phyloP scores from a whole-genome alignment of 1,140 invertebrate genomes.

The Drosophila kepulauana region DNA sequence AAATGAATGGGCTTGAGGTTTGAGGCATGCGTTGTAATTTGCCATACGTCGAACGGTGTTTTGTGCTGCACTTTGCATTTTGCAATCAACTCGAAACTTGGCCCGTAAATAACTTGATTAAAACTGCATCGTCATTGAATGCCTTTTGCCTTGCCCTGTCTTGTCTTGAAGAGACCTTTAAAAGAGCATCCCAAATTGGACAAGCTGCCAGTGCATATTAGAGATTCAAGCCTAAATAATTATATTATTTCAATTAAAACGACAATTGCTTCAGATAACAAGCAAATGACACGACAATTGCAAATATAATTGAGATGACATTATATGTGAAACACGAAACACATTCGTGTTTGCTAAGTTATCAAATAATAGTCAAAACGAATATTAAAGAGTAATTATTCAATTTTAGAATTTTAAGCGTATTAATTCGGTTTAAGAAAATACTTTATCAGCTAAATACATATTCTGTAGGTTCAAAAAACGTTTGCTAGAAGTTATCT shows the following conservation, averaged over 20 bases:
- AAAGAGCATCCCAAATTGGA: neutral
- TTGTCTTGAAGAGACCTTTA: neutral
- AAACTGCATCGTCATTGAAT: constrained; percentile 5
- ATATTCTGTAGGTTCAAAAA: too few species aligned
- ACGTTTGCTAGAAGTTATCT: too few species aligned
- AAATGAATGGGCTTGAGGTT: too few species aligned
- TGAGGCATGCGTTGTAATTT: neutral
- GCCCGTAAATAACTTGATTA: constrained; percentile 45
- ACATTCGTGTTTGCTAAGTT: too few species aligned
- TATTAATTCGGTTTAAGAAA: too few species aligned
- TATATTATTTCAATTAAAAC: constrained; percentile 7
- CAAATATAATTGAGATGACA: neutral
- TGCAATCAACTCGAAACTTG: constrained; percentile 21
- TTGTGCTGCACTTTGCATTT: constrained; percentile 32
- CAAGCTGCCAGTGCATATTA: neutral
- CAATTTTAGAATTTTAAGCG: too few species aligned
- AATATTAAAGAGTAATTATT: too few species aligned
- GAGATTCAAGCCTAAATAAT: constrained; percentile 2
- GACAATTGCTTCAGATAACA: neutral
- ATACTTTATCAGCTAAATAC: too few species aligned
- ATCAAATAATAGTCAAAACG: too few species aligned
- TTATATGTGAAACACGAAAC: too few species aligned
- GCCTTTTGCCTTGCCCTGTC: too few species aligned
- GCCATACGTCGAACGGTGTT: neutral
- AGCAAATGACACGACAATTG: neutral